These are phyloP conservation scores for Oreocharis arfaki DNA, from an alignment of 2,113 vertebrate genomes.

Conservation along the genomic window DNA sequence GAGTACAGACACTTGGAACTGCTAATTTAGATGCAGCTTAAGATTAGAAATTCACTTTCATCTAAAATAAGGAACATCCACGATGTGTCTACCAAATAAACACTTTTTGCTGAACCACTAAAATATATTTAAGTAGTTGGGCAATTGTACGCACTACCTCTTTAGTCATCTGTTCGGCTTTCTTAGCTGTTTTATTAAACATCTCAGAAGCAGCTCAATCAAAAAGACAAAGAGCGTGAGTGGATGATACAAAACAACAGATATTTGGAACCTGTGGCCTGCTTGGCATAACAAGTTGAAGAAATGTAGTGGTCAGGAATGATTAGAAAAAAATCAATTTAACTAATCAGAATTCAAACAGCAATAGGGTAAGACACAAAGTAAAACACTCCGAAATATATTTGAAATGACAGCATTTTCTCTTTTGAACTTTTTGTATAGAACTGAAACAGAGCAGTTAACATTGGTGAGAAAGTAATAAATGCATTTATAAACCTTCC, in stretches of 20 bases:
- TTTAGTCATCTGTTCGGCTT: neutral
- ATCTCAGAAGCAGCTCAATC: neutral
- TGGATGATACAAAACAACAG: neutral
- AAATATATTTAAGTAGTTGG: neutral
- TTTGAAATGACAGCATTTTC: neutral
- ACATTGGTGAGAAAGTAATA: neutral
- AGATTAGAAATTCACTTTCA: constrained; percentile 31
- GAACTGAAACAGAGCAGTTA: neutral
- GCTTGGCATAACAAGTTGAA: neutral
- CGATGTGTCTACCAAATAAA: neutral
- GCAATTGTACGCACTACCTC: neutral
- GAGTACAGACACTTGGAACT: neutral
- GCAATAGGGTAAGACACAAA: neutral
- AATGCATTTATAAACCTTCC: neutral
- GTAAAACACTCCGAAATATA: neutral
- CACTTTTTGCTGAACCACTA: neutral
- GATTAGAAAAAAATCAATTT: neutral
- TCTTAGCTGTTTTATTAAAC: neutral
- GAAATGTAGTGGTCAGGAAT: neutral
- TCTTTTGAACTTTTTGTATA: neutral
- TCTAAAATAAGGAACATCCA: neutral
- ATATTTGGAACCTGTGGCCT: neutral
- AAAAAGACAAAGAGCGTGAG: neutral
- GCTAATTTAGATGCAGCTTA: neutral
- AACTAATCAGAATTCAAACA: neutral